Percentiles rank a stretch among this genome's conserved stretches.
phyloP scores from a whole-genome alignment of 2,113 vertebrate species.

The Emydura subglobosa region DNA sequence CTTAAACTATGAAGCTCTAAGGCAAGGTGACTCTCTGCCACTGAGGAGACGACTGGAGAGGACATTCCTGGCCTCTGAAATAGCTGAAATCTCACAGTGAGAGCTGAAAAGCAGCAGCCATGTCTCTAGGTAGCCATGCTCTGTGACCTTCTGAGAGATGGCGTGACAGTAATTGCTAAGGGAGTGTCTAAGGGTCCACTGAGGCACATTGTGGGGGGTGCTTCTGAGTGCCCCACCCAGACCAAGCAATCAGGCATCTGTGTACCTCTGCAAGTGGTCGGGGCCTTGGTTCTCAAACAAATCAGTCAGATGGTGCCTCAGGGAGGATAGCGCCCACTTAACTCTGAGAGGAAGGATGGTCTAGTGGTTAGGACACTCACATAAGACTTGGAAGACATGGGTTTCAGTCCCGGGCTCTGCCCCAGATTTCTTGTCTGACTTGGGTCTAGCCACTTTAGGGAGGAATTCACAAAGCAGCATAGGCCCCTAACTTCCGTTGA shows the following conservation, averaged over 20 bases:
- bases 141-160: not conserved
- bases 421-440: no score
- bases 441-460: no score
- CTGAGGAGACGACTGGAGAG: no score
- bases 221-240: not conserved
- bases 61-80: not conserved
- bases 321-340: not conserved
- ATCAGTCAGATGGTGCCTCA: no score
- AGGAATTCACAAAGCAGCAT: no score
- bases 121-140: no score
- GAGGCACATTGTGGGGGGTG: not conserved
- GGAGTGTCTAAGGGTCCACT: not conserved
- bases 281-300: no score
- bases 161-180: not conserved
- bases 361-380: not conserved
- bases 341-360: not conserved
- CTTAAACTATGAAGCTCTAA: not conserved
- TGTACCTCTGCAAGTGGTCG: not conserved
- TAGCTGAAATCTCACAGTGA: not conserved
- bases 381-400: no score
- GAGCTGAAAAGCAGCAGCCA: not conserved
- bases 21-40: not conserved
- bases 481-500: no score
- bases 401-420: no score
- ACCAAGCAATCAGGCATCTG: not conserved